A percentile compares a stretch with the other conserved stretches of the same genome.
Evolutionary conservation across 2,888 invertebrate genomes (phyloP).

Genomic region (Thereva nobilitata): DNA sequence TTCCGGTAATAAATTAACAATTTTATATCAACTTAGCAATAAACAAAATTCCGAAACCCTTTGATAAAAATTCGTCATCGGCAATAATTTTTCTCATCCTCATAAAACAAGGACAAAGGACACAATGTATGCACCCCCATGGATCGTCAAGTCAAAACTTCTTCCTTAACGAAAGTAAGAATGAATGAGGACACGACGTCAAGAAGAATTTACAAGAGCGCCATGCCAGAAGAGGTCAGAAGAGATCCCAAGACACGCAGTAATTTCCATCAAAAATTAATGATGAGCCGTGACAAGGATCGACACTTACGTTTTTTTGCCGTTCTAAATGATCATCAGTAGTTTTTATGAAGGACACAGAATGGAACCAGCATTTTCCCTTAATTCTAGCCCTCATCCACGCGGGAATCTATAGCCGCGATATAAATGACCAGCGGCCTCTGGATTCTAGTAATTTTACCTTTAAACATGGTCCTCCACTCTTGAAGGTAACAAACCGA

Average conservation of each 20-base stretch:
- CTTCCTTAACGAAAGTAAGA: too few relatives aligned
- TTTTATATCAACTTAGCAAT: constrained; percentile 20
- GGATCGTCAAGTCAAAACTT: too few relatives aligned
- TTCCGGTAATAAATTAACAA: not conserved
- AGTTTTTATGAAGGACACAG: not conserved
- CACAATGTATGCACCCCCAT: too few relatives aligned
- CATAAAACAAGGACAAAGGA: too few relatives aligned
- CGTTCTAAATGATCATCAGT: not conserved
- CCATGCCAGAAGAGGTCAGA: not conserved
- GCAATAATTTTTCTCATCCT: too few relatives aligned
- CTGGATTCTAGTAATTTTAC: constrained; percentile 35
- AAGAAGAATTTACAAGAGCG: too few relatives aligned
- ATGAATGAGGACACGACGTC: too few relatives aligned
- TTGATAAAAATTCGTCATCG: too few relatives aligned
- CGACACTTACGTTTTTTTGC: constrained; percentile 10
- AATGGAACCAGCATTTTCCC: not conserved
- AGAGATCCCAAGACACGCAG: not conserved
- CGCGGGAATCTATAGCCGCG: not conserved
- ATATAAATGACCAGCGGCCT: constrained; percentile 35
- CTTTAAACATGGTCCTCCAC: constrained; percentile 30
- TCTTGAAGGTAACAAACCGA: constrained; percentile 36
- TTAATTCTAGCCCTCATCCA: not conserved
- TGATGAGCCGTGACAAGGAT: constrained; percentile 28
- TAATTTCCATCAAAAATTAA: constrained; percentile 23
- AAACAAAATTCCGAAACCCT: not conserved